Percentiles rank a stretch among this genome's conserved stretches.
phyloP scores from a whole-genome alignment of 2,888 invertebrate species.

The Tubiluchus corallicola region DNA sequence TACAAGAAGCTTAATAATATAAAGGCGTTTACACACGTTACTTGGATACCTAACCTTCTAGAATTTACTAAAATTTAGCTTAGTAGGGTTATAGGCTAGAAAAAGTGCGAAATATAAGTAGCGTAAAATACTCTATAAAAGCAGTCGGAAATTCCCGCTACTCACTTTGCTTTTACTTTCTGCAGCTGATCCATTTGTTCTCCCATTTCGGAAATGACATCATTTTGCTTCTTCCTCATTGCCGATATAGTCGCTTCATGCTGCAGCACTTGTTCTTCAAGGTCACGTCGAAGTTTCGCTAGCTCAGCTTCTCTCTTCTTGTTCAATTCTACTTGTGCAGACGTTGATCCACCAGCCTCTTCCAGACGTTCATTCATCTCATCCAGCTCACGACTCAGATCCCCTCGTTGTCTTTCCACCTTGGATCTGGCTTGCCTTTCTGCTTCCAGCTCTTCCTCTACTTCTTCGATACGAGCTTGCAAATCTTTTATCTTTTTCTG shows the following conservation, averaged over 20 bases:
- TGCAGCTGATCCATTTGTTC: conserved; percentile 99
- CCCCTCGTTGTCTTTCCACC: conserved; percentile 83
- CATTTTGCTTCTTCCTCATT: conserved; percentile 99
- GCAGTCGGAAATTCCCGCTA: no score
- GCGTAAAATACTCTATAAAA: no score
- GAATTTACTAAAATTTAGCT: no score
- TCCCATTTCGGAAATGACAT: conserved; percentile 96
- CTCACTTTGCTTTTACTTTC: conserved; percentile 92
- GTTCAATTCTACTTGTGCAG: conserved; percentile 90
- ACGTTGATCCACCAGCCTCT: conserved; percentile 93
- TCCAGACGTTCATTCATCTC: conserved; percentile 75
- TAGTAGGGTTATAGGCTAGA: no score
- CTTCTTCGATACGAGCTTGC: conserved; percentile 18
- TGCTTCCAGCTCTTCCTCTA: conserved; percentile 22
- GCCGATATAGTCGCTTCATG: conserved; percentile 90
- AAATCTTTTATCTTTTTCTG: conserved; percentile 13
- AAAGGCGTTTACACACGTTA: no score
- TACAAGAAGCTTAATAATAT: no score
- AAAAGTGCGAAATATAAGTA: neutral
- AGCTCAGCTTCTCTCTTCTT: conserved; percentile 99
- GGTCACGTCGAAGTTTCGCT: conserved; percentile 90
- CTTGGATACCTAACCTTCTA: no score
- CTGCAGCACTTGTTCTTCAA: conserved; percentile 97
- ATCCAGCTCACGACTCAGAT: conserved; percentile 88
- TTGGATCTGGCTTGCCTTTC: conserved; percentile 7